Evolutionary conservation across 2,113 vertebrate species (phyloP).

Genomic region (Pardalotus punctatus): DNA sequence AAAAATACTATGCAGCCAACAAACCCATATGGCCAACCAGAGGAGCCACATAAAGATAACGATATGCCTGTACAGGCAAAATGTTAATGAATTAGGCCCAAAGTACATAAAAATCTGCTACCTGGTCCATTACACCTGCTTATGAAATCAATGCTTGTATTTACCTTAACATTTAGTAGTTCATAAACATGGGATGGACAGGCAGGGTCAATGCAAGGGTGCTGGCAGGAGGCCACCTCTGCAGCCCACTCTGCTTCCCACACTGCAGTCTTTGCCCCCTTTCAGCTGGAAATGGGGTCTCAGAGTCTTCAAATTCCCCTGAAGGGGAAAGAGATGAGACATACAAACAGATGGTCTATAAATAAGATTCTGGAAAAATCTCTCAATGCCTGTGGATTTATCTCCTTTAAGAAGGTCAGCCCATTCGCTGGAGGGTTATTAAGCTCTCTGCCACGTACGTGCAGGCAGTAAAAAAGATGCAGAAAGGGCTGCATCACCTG

Average conservation of each 20-base stretch:
- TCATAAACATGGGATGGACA: neutral
- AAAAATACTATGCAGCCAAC: slow-evolving; percentile 28
- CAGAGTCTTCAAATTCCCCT: neutral
- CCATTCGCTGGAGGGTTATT: neutral
- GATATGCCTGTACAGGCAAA: neutral
- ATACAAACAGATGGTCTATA: neutral
- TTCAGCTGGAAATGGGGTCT: neutral
- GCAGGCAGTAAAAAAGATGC: neutral
- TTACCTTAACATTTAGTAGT: neutral
- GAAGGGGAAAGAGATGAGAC: neutral
- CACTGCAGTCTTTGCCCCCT: neutral
- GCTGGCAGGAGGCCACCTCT: neutral
- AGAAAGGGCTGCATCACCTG: neutral
- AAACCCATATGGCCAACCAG: slow-evolving; percentile 30
- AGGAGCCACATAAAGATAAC: slow-evolving; percentile 16
- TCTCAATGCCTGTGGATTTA: neutral
- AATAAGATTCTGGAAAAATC: neutral
- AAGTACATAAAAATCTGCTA: slow-evolving; percentile 41
- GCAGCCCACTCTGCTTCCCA: neutral
- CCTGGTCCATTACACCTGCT: neutral
- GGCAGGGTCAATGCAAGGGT: neutral
- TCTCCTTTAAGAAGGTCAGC: neutral
- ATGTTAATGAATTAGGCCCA: slow-evolving; percentile 15
- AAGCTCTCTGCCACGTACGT: neutral
- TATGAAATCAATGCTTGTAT: neutral